Conservation (phyloP, 2,888 invertebrate genomes). For the Hedychridium roseum region DNA sequence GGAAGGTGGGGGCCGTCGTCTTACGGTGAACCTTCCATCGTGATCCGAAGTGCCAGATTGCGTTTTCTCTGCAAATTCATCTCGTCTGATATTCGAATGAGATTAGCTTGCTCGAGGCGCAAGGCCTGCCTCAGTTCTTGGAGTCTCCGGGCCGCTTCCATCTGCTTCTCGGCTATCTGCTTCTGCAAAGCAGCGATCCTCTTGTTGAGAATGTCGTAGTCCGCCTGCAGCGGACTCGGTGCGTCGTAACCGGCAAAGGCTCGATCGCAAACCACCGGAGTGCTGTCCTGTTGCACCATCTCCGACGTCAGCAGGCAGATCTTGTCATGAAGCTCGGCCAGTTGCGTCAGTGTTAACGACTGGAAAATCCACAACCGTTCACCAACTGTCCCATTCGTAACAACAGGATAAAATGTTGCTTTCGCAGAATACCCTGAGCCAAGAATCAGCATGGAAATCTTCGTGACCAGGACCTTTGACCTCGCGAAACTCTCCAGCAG, state of each 20-base stretch:
- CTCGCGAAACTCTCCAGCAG: slow-evolving; percentile 21
- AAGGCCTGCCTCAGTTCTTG: slow-evolving; percentile 43
- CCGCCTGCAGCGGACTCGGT: slow-evolving; percentile 17
- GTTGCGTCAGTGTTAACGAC: slow-evolving; percentile 50
- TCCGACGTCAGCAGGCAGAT: slow-evolving; percentile 48
- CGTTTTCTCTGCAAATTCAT: slow-evolving; percentile 49
- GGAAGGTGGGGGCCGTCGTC: too few relatives aligned
- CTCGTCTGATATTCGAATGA: slow-evolving; percentile 45
- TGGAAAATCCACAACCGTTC: slow-evolving; percentile 13
- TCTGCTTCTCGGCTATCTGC: slow-evolving; percentile 50
- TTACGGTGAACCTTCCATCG: too few relatives aligned
- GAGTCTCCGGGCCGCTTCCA: slow-evolving; percentile 44
- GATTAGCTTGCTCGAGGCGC: slow-evolving; percentile 45
- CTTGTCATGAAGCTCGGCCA: slow-evolving; percentile 55
- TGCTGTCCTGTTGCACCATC: slow-evolving; percentile 40
- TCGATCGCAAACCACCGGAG: slow-evolving; percentile 6
- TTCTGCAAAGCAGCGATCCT: slow-evolving; percentile 52
- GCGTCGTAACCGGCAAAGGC: neutral
- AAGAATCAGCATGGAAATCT: slow-evolving; percentile 47
- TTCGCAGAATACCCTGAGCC: slow-evolving; percentile 40
- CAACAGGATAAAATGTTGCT: neutral
- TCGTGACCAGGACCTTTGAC: too few relatives aligned
- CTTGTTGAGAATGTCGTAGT: slow-evolving; percentile 44
- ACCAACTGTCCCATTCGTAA: slow-evolving; percentile 9
- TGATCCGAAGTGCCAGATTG: slow-evolving; percentile 42